These are phyloP conservation scores for Steinernema khuongi DNA, from an alignment of 1,140 invertebrate genomes.

Conservation along the genomic window DNA sequence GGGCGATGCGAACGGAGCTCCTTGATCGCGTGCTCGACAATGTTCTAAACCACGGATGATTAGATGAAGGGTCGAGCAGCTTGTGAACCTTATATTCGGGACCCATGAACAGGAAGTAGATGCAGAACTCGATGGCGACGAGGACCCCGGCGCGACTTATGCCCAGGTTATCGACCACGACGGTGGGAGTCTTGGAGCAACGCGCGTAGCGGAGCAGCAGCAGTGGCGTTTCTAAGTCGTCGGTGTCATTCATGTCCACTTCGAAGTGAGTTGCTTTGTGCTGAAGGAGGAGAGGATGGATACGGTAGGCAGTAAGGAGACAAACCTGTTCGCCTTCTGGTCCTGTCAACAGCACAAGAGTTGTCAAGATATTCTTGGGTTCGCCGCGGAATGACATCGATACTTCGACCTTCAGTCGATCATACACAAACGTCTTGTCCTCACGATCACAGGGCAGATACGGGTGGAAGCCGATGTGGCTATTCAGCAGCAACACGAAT, in stretches of 20 bases:
- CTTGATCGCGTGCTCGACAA: slow-evolving; percentile 52
- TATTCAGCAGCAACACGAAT: slow-evolving; percentile 63
- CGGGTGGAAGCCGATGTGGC: slow-evolving; percentile 11
- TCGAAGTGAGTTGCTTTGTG: slow-evolving; percentile 54
- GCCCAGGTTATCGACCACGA: slow-evolving; percentile 52
- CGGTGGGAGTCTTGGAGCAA: slow-evolving; percentile 38
- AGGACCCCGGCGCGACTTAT: slow-evolving; percentile 51
- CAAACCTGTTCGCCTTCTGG: slow-evolving; percentile 39
- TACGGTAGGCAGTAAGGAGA: background rate
- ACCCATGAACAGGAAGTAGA: slow-evolving; percentile 44
- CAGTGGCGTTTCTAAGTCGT: slow-evolving; percentile 46
- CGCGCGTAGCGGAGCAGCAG: slow-evolving; percentile 46
- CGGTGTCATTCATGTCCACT: slow-evolving; percentile 54
- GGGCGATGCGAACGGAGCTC: slow-evolving; percentile 48
- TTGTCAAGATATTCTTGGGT: slow-evolving; percentile 28
- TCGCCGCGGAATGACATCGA: slow-evolving; percentile 16
- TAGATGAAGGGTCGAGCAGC: background rate
- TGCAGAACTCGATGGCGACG: slow-evolving; percentile 51
- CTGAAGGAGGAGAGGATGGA: no score
- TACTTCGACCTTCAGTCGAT: slow-evolving; percentile 21
- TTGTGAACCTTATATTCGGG: slow-evolving; percentile 48
- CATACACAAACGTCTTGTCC: background rate
- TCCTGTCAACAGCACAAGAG: slow-evolving; percentile 41
- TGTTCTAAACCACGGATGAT: slow-evolving; percentile 40
- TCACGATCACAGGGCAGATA: slow-evolving; percentile 49